Conservation (phyloP, 2,888 invertebrate species). For the Disparrhopalites patrizii region DNA sequence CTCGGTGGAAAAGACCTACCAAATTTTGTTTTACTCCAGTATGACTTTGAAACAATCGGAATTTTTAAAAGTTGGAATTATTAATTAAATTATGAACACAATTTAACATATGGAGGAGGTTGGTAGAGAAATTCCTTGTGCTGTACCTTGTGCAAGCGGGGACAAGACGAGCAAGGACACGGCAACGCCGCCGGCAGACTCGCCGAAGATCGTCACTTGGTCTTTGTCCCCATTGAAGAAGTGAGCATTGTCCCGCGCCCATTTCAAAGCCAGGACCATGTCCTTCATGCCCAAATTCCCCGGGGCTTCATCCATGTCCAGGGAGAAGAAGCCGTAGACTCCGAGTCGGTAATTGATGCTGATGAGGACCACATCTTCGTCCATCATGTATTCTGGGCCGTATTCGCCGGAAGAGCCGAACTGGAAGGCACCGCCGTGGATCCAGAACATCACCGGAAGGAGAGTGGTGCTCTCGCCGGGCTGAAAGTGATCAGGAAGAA, state of each 20-base stretch:
- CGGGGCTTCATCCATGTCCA: constrained; percentile 16
- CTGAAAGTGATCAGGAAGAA: too few species aligned
- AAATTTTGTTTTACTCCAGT: too few species aligned
- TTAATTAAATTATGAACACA: too few species aligned
- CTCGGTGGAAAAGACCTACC: constrained; percentile 1
- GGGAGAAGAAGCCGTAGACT: constrained; percentile 18
- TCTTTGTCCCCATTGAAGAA: constrained; percentile 17
- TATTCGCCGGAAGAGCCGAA: constrained; percentile 4
- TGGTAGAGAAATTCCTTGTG: too few species aligned
- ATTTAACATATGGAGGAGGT: too few species aligned
- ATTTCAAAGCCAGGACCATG: constrained; percentile 9
- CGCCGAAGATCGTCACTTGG: constrained; percentile 12
- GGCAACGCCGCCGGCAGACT: constrained; percentile 15
- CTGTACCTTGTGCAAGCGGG: constrained; percentile 12
- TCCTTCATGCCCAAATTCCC: constrained; percentile 28
- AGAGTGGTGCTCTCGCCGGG: too few species aligned
- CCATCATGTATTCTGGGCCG: constrained; percentile 16
- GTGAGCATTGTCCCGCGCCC: constrained; percentile 10
- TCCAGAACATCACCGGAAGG: constrained; percentile 5
- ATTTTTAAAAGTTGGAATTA: too few species aligned
- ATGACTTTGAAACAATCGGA: too few species aligned
- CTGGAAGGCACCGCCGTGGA: constrained; percentile 20
- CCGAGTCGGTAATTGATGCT: constrained; percentile 21
- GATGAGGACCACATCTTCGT: constrained; percentile 19
- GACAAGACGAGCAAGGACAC: constrained; percentile 3